These are phyloP conservation scores for Cheilosia impressa DNA, from an alignment of 2,888 invertebrate genomes.

Conservation along the genomic window DNA sequence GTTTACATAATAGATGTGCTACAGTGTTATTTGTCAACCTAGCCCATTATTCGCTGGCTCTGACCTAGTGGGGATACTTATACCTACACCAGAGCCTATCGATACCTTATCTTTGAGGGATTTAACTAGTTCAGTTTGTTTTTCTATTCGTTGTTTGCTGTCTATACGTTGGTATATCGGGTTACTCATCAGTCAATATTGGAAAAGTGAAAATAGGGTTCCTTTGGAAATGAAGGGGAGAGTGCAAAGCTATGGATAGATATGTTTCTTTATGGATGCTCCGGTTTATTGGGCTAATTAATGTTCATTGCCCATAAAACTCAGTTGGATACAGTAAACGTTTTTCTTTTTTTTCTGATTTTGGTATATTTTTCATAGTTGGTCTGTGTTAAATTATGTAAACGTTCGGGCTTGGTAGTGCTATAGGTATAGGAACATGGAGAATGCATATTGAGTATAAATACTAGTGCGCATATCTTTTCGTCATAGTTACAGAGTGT, in stretches of 20 bases:
- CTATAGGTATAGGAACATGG: too few relatives aligned
- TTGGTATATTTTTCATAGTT: too few relatives aligned
- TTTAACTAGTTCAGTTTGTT: constrained; percentile 48
- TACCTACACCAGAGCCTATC: constrained; percentile 1
- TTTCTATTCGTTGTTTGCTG: constrained; percentile 27
- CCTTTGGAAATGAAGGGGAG: not conserved
- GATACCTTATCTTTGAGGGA: constrained; percentile 25
- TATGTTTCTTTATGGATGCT: not conserved
- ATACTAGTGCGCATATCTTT: too few relatives aligned
- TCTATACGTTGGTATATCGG: not conserved
- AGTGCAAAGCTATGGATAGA: not conserved
- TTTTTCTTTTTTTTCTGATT: too few relatives aligned
- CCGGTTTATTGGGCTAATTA: constrained; percentile 29
- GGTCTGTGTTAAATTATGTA: too few relatives aligned
- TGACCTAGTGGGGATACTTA: constrained; percentile 7
- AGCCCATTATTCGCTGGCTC: constrained; percentile 2
- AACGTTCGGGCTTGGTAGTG: too few relatives aligned
- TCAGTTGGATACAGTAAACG: not conserved
- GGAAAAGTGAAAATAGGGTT: constrained; percentile 17
- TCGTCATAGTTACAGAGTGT: too few relatives aligned
- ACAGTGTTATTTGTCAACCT: constrained; percentile 23
- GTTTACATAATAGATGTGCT: constrained; percentile 20
- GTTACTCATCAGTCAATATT: constrained; percentile 55
- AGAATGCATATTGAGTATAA: not conserved
- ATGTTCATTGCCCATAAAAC: constrained; percentile 29